These are phyloP conservation scores for Delphinapterus leucas DNA, from an alignment of 2,113 vertebrate genomes.

Conservation along the genomic window DNA sequence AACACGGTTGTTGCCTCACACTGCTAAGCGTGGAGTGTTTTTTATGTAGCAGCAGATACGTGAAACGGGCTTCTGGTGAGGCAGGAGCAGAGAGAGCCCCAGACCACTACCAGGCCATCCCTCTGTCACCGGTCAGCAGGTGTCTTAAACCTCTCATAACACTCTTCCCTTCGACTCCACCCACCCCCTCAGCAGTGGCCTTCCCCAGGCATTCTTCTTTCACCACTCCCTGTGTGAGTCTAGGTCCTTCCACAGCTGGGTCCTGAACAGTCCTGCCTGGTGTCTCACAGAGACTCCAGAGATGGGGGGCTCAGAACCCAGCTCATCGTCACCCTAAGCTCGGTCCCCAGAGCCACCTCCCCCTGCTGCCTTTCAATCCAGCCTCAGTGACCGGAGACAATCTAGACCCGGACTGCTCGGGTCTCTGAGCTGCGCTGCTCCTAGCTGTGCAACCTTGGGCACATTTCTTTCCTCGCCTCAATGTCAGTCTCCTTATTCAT, in stretches of 20 bases:
- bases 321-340: background rate
- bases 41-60: background rate
- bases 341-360: background rate
- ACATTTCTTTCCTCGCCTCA: background rate
- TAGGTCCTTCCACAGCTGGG: background rate
- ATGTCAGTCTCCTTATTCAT: background rate
- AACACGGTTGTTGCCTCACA: too few species aligned
- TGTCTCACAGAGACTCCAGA: background rate
- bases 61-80: background rate
- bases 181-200: background rate
- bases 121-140: background rate
- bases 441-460: background rate
- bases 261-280: background rate
- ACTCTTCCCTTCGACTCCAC: background rate
- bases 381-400: background rate
- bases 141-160: background rate
- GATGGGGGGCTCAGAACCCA: background rate
- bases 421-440: background rate
- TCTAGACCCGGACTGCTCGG: background rate
- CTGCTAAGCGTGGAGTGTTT: background rate
- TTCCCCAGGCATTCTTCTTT: background rate
- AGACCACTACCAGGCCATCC: background rate
- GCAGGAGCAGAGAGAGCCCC: background rate
- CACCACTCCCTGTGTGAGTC: background rate
- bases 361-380: background rate